phyloP scores from a whole-genome alignment of 2,888 invertebrate genomes.

The Agrypnus murinus region DNA sequence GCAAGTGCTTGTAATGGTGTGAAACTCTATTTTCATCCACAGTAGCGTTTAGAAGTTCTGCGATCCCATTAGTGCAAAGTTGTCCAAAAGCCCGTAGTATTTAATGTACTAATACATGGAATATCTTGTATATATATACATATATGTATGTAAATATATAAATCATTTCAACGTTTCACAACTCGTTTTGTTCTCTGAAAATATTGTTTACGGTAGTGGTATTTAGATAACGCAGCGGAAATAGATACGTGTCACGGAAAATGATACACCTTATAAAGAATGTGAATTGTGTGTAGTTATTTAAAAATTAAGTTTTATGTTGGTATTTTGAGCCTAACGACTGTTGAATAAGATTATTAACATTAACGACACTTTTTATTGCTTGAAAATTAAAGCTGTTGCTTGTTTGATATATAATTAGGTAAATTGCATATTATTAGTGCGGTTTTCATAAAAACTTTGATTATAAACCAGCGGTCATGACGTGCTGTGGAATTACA shows the following conservation, averaged over 20 bases:
- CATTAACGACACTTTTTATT: conserved; percentile 63
- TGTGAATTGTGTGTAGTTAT: conserved; percentile 34
- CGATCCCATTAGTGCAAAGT: conserved; percentile 49
- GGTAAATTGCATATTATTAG: conserved; percentile 66
- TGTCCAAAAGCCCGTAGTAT: conserved; percentile 49
- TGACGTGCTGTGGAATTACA: conserved; percentile 63
- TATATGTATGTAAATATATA: conserved; percentile 44
- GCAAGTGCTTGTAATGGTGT: conserved; percentile 64
- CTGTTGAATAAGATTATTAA: conserved; percentile 59
- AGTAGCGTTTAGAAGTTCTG: conserved; percentile 47
- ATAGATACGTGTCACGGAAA: conserved; percentile 9
- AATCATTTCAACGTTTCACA: conserved; percentile 16
- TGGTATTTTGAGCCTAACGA: conserved; percentile 51
- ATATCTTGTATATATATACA: conserved; percentile 44
- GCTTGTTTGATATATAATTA: conserved; percentile 63
- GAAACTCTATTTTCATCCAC: conserved; percentile 49
- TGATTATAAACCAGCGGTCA: conserved; percentile 58
- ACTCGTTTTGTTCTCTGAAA: background rate
- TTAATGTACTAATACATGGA: conserved; percentile 42
- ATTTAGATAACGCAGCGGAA: background rate
- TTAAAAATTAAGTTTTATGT: conserved; percentile 50
- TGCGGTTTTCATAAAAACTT: conserved; percentile 57
- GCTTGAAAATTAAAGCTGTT: conserved; percentile 64
- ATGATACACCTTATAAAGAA: conserved; percentile 19
- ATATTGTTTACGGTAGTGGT: background rate